Base-by-base conservation (phyloP, 2,888 invertebrate species). In the Cotesia congregata region DNA sequence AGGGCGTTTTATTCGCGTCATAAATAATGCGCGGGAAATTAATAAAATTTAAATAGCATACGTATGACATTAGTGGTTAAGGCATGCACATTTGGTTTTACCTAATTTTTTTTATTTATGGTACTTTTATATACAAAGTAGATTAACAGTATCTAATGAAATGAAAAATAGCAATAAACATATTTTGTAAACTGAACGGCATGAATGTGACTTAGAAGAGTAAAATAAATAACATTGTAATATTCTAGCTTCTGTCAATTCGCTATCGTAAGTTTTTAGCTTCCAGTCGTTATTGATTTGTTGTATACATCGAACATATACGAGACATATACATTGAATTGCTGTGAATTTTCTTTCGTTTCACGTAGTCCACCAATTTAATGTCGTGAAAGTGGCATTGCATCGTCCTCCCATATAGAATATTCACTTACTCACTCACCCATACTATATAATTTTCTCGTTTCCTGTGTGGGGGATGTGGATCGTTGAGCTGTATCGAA, bases 311-410 rank as follows among this genome's bases (percentile, higher is more conserved):
- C n/a, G n/a, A n/a, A n/a, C n/a, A n/a, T n/a, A n/a, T n/a, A n/a
- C n/a, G n/a, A n/a, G n/a, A n/a, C n/a, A 65, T 68, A 65, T 76
- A 71, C 41, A 41, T 67, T 12, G 50, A 17, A 6, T 17, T n/a
- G n/a, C 62, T 72, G 41, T 73, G 72, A 69, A 77, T 77, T 77
- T 72, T 70, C 74, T 67, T 72, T 76, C 74, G 67, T 61, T 71
- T 67, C 76, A 70, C 73, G 76, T 72, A 72, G 75, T 17, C 70
- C 72, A 68, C 38, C 70, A 75, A 78, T 67, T 72, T 72, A 72
- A 60, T 67, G 72, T 75, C 40, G 59, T 73, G 68, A 39, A 67
- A 20, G 74, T 69, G 72, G 67, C 59, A 38, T 77, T 69, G 65
- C 75, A 75, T 70, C 65, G 65, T 67, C 68, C 20, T 50, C 74